Conservation (phyloP, 2,888 invertebrate genomes). For the Agriotes lineatus region DNA sequence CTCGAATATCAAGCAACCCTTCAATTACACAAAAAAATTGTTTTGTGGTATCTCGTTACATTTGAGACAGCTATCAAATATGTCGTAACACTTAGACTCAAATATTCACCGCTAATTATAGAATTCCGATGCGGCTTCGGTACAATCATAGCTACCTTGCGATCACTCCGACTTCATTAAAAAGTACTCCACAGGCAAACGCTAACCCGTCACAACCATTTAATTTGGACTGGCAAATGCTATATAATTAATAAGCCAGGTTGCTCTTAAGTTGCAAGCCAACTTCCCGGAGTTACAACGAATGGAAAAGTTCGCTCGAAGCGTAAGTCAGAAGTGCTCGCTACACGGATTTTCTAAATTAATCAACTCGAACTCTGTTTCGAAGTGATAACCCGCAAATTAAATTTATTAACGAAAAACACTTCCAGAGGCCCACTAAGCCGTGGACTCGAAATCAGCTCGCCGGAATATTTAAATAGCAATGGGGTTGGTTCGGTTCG, state of each 20-base stretch:
- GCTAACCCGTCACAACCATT: slow-evolving; percentile 11
- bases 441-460: neutral
- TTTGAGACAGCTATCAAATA: too few relatives aligned
- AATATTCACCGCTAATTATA: too few relatives aligned
- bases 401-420: slow-evolving; percentile 13
- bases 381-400: slow-evolving; percentile 9
- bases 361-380: neutral
- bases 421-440: neutral
- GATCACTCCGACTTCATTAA: neutral
- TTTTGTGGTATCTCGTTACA: too few relatives aligned
- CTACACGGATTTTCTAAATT: slow-evolving; percentile 9
- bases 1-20: too few relatives aligned
- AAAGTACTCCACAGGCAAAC: slow-evolving; percentile 3
- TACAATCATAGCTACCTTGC: too few relatives aligned
- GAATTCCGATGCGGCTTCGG: too few relatives aligned
- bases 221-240: slow-evolving; percentile 10
- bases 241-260: slow-evolving; percentile 14
- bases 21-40: too few relatives aligned
- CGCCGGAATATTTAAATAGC: neutral
- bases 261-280: slow-evolving; percentile 6
- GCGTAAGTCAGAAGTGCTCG: slow-evolving; percentile 3
- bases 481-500: neutral
- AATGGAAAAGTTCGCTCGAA: slow-evolving; percentile 21
- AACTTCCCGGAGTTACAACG: slow-evolving; percentile 5
- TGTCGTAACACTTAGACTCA: too few relatives aligned